Evolutionary conservation across 2,797 vertebrate species (phyloP).

Genomic region (Pteronotus mesoamericanus): DNA sequence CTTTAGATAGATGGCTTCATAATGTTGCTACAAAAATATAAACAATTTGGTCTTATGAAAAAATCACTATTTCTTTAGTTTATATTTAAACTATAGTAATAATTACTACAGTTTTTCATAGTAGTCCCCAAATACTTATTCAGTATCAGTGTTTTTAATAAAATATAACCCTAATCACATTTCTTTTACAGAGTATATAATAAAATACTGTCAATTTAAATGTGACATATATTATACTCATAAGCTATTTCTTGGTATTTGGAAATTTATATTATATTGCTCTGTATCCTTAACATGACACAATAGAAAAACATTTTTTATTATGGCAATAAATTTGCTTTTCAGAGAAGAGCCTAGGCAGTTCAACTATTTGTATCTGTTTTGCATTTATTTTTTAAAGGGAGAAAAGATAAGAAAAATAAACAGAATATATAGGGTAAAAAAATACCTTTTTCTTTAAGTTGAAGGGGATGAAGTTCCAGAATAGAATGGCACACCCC

Average conservation of each 20-base stretch:
- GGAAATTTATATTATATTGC: background rate
- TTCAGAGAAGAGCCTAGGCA: slow-evolving; percentile 7
- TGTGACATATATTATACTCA: background rate
- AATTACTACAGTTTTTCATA: background rate
- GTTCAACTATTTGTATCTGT: slow-evolving; percentile 66
- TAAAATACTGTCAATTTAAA: background rate
- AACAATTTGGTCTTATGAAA: background rate
- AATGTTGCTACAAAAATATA: background rate
- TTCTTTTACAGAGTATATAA: background rate
- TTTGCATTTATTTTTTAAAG: slow-evolving; percentile 71
- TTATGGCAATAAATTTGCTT: slow-evolving; percentile 51
- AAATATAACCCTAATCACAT: background rate
- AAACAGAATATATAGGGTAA: slow-evolving; percentile 74
- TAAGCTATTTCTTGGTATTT: background rate
- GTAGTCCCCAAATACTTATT: background rate
- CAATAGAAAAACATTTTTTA: background rate
- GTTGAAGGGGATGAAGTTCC: slow-evolving; percentile 95
- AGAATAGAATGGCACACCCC: slow-evolving; percentile 97
- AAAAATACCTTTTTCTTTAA: slow-evolving; percentile 80
- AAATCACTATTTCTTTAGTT: background rate
- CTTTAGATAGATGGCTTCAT: background rate
- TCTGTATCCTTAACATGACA: background rate
- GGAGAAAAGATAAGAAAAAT: slow-evolving; percentile 70
- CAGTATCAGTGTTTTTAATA: background rate
- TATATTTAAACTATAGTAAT: background rate